Percentiles rank a stretch among this genome's conserved stretches.
Conservation (phyloP, 2,113 vertebrate genomes). For the Cheilinus undulatus region DNA sequence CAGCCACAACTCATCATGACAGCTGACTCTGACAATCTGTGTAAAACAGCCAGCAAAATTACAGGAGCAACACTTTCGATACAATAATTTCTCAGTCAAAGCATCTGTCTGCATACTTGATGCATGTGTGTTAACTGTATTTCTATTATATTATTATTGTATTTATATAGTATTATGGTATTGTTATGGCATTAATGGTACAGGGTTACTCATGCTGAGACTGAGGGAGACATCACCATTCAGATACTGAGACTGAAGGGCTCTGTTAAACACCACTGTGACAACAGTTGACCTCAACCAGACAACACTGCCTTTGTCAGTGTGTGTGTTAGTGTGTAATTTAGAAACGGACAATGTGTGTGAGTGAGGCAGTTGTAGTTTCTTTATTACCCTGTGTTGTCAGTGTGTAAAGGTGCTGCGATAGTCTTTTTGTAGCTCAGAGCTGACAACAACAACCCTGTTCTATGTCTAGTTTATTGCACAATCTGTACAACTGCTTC, state of each 20-base stretch:
- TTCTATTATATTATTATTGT: no score
- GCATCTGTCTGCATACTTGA: neutral
- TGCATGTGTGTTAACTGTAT: neutral
- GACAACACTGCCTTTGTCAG: slow-evolving; percentile 42
- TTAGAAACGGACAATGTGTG: neutral
- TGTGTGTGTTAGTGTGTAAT: neutral
- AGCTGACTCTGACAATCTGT: slow-evolving; percentile 38
- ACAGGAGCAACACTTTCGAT: slow-evolving; percentile 13
- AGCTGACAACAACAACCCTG: slow-evolving; percentile 23
- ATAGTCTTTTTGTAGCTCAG: slow-evolving; percentile 2
- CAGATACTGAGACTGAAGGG: slow-evolving; percentile 42
- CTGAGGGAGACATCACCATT: slow-evolving; percentile 54
- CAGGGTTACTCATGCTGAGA: slow-evolving; percentile 12
- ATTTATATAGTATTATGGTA: neutral
- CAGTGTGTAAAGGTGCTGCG: slow-evolving; percentile 32
- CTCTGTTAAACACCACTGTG: slow-evolving; percentile 51
- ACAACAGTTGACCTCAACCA: slow-evolving; percentile 43
- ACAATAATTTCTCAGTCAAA: slow-evolving; percentile 3
- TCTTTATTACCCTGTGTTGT: slow-evolving; percentile 8
- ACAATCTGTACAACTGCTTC: neutral
- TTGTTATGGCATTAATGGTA: neutral
- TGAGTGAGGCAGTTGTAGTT: neutral
- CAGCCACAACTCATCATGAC: slow-evolving; percentile 17
- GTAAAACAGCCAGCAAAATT: slow-evolving; percentile 14
- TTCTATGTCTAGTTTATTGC: neutral